Conservation (phyloP, 2,797 vertebrate genomes). For the Dendrocincla fuliginosa region DNA sequence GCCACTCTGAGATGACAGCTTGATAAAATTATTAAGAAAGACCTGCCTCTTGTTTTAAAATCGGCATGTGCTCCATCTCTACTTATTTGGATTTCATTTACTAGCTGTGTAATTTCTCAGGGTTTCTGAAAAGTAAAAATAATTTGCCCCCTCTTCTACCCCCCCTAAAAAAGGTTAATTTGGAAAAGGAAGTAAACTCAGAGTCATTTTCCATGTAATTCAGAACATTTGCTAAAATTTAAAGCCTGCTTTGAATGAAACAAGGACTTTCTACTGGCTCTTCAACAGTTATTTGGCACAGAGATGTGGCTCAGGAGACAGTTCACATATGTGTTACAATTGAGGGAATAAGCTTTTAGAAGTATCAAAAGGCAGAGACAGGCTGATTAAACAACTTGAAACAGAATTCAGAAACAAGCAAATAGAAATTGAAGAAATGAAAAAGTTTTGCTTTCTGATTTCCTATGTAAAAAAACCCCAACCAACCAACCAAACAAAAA, state of each 20-base stretch:
- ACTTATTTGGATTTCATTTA: background rate
- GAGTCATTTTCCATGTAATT: slow-evolving; percentile 32
- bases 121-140: slow-evolving; percentile 24
- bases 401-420: background rate
- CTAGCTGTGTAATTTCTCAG: background rate
- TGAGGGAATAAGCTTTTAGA: background rate
- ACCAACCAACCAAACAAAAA: background rate
- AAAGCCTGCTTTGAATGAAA: slow-evolving; percentile 38
- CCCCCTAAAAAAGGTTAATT: background rate
- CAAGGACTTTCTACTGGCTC: background rate
- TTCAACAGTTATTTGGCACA: slow-evolving; percentile 24
- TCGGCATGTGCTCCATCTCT: background rate
- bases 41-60: background rate
- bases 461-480: background rate
- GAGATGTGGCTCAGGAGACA: background rate
- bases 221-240: slow-evolving; percentile 32
- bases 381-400: slow-evolving; percentile 1
- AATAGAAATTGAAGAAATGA: background rate
- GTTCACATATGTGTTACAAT: background rate
- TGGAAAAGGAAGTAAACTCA: slow-evolving; percentile 19
- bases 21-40: slow-evolving; percentile 37
- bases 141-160: background rate
- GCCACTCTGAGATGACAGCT: background rate
- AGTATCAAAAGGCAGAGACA: slow-evolving; percentile 8
- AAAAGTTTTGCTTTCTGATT: background rate